Base-by-base conservation (phyloP, 2,888 invertebrate genomes). In the Stenoptilia bipunctidactyla region DNA sequence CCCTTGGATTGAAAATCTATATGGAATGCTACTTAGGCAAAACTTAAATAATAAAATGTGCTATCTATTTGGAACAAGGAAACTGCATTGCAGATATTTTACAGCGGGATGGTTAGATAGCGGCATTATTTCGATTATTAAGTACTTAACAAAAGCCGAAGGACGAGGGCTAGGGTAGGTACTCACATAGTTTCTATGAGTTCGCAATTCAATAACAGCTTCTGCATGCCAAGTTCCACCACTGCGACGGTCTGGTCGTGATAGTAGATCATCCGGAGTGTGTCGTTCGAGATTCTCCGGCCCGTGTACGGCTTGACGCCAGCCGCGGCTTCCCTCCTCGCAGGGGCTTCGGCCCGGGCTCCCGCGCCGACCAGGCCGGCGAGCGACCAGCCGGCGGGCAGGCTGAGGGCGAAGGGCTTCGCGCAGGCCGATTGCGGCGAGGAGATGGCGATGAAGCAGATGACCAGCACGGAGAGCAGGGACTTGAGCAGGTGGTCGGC, bases 111-210 rank as follows among this genome's bases (percentile, higher is more conserved):
- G n/a, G n/a, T n/a, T n/a, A n/a, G n/a, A n/a, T n/a, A n/a, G n/a
- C n/a, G n/a, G n/a, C n/a, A n/a, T n/a, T n/a, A n/a, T n/a, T n/a
- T n/a, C n/a, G n/a, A n/a, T n/a, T n/a, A n/a, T n/a, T n/a, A n/a
- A n/a, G n/a, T n/a, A n/a, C n/a, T n/a, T n/a, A n/a, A n/a, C n/a
- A n/a, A n/a, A n/a, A n/a, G n/a, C n/a, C n/a, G n/a, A n/a, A n/a
- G n/a, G n/a, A n/a, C n/a, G n/a, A n/a, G n/a, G n/a, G n/a, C n/a
- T n/a, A n/a, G n/a, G n/a, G 20, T 20, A 8, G 20, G 13, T 60
- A 92, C 94, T 92, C 75, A 95, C 94, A 90, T 89, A 51, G 93
- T 92, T 86, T 95, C 94, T 60, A 94, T 90, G 54, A 95, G 86
- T 66, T 93, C 92, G 66, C 94, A 94, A 60, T 90, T 89, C 38